Percentiles rank a stretch among this genome's conserved stretches.
phyloP scores from a whole-genome alignment of 2,888 invertebrate species.

The Corythucha ciliata region DNA sequence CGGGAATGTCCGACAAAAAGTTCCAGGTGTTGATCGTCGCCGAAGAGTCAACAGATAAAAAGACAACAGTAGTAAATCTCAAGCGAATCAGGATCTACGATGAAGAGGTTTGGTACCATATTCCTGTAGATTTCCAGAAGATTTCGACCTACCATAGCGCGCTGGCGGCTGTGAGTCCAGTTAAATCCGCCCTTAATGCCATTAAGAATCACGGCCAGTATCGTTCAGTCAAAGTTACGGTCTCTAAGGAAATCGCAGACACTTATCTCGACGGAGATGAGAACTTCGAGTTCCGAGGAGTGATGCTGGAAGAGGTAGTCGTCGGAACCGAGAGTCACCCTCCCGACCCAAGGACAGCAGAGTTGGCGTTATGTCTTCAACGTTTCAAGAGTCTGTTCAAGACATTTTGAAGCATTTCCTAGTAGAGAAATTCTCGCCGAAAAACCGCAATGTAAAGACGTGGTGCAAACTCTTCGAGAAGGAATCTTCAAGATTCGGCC shows the following conservation, averaged over 20 bases:
- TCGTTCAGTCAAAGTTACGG: constrained; percentile 17
- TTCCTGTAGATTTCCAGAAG: constrained; percentile 11
- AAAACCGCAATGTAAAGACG: constrained; percentile 17
- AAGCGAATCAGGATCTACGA: constrained; percentile 8
- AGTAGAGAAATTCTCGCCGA: constrained; percentile 18
- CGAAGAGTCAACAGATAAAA: constrained; percentile 11
- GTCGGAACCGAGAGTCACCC: constrained; percentile 13
- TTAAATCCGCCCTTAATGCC: constrained; percentile 18
- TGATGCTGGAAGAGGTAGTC: constrained; percentile 15
- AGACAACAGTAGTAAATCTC: constrained; percentile 13
- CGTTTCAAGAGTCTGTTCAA: constrained; percentile 14
- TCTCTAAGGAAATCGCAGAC: constrained; percentile 13
- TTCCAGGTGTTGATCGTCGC: constrained; percentile 8
- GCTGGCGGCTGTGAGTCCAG: constrained; percentile 16
- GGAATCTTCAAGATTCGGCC: constrained; percentile 16
- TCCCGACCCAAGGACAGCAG: constrained; percentile 11
- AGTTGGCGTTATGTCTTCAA: constrained; percentile 16
- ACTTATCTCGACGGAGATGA: constrained; percentile 17
- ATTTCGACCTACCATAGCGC: constrained; percentile 13
- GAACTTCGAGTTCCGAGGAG: constrained; percentile 15
- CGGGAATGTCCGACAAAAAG: constrained; percentile 6
- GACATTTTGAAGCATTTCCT: constrained; percentile 17
- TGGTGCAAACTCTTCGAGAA: constrained; percentile 16
- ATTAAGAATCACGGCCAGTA: constrained; percentile 14
- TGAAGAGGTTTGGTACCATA: constrained; percentile 15